Percentiles rank a stretch among this genome's conserved stretches.
phyloP scores from a whole-genome alignment of 2,888 invertebrate genomes.

The Amphipyra berbera region DNA sequence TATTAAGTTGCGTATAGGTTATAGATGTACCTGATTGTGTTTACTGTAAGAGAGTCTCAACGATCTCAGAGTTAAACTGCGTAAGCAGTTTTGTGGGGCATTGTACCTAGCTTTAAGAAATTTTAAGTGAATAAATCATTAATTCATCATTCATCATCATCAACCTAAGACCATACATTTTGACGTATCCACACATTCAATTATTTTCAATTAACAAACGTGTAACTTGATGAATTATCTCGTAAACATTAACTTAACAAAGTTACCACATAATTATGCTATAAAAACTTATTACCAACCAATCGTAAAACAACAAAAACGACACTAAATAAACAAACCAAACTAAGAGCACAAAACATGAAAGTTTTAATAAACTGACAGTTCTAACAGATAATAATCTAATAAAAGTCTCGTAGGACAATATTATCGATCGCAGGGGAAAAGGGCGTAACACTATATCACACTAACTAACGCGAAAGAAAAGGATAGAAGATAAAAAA shows the following conservation, averaged over 20 bases:
- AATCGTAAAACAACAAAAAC: constrained; percentile 45
- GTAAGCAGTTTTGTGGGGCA: too few species aligned
- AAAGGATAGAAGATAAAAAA: constrained; percentile 59
- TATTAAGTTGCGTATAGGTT: too few species aligned
- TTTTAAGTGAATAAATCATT: too few species aligned
- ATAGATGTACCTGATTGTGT: too few species aligned
- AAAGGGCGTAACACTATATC: constrained; percentile 69
- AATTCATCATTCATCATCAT: too few species aligned
- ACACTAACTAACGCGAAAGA: constrained; percentile 71
- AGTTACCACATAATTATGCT: constrained; percentile 32
- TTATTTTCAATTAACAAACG: constrained; percentile 16
- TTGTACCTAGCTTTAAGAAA: too few species aligned
- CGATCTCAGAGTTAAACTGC: too few species aligned
- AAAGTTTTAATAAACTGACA: constrained; percentile 67
- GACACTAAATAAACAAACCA: constrained; percentile 36
- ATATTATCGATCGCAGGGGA: constrained; percentile 78
- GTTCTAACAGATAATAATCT: constrained; percentile 75
- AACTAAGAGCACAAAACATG: constrained; percentile 50
- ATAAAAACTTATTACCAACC: constrained; percentile 37
- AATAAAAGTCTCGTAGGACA: constrained; percentile 75
- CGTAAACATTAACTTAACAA: constrained; percentile 23
- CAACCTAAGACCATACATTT: too few species aligned
- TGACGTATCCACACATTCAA: neutral
- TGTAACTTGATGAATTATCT: constrained; percentile 25
- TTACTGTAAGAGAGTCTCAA: too few species aligned